Evolutionary conservation across 2,113 vertebrate species (phyloP), one percentile per base, ranked within the genome.

Genomic region (Aptenodytes patagonicus): DNA sequence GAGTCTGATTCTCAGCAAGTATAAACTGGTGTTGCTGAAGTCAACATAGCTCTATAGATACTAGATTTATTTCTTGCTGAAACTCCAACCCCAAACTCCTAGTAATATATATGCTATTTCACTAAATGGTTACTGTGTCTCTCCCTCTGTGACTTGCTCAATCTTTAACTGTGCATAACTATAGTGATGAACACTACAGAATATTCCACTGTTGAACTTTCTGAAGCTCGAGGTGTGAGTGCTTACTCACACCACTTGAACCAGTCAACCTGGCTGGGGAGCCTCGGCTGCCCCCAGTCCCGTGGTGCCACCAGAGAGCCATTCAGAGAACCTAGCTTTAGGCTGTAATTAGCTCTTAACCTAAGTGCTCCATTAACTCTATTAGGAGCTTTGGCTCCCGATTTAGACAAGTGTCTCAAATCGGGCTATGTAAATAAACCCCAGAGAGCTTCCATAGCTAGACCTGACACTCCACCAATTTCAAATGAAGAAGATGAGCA

Each of bases 381-480:
- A 3, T 61, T 57, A 79, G 82, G 70, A 87, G 28, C 70, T 69
- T 79, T 76, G 57, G 51, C 81, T 97, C 26, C 86, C 75, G 42
- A 89, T 89, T 95, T 87, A 85, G 91, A 94, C 70, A 91, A 44
- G 78, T 91, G 89, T 69, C 54, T 90, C 78, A 72, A 89, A 87
- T 12, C 0, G 0, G 26, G 25, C 72, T 75, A 22, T 47, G 73
- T 77, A 96, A 95, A 96, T 89, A 93, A 96, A 87, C 26, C 17
- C 42, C 34, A 7, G 62, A 66, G 11, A 73, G 20, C 54, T 94
- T 77, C 75, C 68, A 62, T 7, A 36, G 34, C 40, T 36, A 73
- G 66, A 80, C 18, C 29, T 89, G 84, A 58, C 75, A 80, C 29
- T 51, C n/a, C 84, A 95, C 26, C 58, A 80, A 66, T 76, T 87